Percentiles rank a stretch among this genome's conserved stretches.
Conservation (phyloP, 2,797 vertebrate genomes). For the Pogonophryne albipinna region DNA sequence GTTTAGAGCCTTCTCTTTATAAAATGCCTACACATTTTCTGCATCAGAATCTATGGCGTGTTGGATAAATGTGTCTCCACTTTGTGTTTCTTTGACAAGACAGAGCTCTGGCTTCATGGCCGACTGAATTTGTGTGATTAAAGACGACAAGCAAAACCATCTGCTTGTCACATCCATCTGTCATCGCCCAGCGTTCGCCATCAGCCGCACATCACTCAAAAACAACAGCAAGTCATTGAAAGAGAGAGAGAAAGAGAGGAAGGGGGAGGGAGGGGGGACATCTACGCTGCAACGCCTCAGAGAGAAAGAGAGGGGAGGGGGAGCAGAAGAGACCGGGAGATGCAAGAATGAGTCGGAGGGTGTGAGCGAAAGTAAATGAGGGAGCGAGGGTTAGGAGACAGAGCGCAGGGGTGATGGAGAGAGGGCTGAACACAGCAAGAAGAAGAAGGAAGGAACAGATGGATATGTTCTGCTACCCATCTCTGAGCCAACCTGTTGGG, state of each 20-base stretch:
- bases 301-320: constrained; percentile 11
- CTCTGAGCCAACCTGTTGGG: constrained; percentile 44
- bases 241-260: constrained; percentile 10
- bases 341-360: constrained; percentile 38
- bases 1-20: constrained; percentile 42
- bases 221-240: constrained; percentile 70
- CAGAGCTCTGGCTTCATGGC: constrained; percentile 85
- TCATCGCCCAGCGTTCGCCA: constrained; percentile 85
- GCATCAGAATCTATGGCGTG: constrained; percentile 65
- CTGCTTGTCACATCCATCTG: constrained; percentile 91
- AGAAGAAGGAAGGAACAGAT: constrained; percentile 32
- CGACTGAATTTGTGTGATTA: constrained; percentile 89
- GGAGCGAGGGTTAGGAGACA: constrained; percentile 35
- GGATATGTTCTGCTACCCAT: constrained; percentile 27
- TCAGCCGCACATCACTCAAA: constrained; percentile 88
- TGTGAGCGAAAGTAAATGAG: constrained; percentile 65
- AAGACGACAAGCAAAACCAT: constrained; percentile 91
- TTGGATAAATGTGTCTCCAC: constrained; percentile 88
- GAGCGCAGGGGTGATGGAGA: constrained; percentile 38
- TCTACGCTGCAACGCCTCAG: constrained; percentile 24
- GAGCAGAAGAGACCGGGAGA: constrained; percentile 34
- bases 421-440: constrained; percentile 9
- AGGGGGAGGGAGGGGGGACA: neutral
- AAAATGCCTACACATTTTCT: constrained; percentile 56
- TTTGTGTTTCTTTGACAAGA: constrained; percentile 88